Percentiles rank a stretch among this genome's conserved stretches.
Conservation (phyloP, 2,113 vertebrate genomes). For the Pitta sordida region DNA sequence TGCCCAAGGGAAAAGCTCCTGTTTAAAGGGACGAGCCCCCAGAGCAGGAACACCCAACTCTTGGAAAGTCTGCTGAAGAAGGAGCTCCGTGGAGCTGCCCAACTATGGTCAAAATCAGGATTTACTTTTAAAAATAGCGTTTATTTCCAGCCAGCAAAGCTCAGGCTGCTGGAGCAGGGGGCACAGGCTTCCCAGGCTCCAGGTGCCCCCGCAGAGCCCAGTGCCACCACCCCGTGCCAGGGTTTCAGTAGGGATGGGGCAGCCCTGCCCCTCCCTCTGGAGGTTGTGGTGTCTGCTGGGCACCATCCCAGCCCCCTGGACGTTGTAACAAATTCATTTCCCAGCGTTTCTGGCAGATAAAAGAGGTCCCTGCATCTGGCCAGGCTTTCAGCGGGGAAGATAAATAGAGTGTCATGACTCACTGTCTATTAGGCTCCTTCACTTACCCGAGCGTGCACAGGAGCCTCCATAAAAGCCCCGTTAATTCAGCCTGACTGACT, state of each 20-base stretch:
- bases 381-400: conserved; percentile 2
- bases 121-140: not conserved
- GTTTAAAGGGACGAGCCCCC: not conserved
- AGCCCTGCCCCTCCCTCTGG: not conserved
- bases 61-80: not conserved
- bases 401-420: not conserved
- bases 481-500: not conserved
- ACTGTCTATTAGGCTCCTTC: not conserved
- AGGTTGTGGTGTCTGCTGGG: not conserved
- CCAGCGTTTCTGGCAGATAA: not conserved
- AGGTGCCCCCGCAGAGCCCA: not conserved
- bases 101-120: not conserved
- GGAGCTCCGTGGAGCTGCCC: not conserved
- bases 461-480: not conserved
- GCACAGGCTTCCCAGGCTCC: not conserved
- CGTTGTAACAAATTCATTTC: not conserved
- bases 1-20: not conserved
- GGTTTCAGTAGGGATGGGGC: not conserved
- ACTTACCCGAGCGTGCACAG: not conserved
- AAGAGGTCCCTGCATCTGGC: conserved; percentile 9
- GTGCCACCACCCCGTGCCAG: rapidly evolving
- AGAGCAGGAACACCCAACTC: not conserved
- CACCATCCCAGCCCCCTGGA: not conserved
- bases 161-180: not conserved
- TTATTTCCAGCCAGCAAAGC: not conserved